Evolutionary conservation across 2,888 invertebrate genomes (phyloP), one percentile per base, ranked within the genome.

Genomic region (Ernsta delagoae): DNA sequence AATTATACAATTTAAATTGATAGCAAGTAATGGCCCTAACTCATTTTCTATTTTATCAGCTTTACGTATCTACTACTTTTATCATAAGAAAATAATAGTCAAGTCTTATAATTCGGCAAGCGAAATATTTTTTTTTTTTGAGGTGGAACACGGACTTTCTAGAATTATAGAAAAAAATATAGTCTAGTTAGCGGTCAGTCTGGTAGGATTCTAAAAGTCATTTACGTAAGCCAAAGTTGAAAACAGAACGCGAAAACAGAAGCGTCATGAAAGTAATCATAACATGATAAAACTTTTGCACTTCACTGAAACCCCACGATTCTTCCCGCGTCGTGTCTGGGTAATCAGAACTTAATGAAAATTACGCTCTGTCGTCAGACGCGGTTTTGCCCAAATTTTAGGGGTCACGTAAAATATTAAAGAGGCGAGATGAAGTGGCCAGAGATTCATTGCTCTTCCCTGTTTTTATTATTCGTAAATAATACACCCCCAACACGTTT

Each of bases 391-490:
- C 86, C 86, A 85, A 89, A 90, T 90, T 91, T 92, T 86, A 89
- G 90, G 84, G 92, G 92, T 92, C 93, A 93, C 93, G 93, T 93
- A 93, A 91, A 93, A 93, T 93, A 93, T 93, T 92, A 93, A 92
- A 91, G 85, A 86, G 87, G 83, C 86, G 86, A 88, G 87, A 92
- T 90, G 92, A 89, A 92, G 92, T 92, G 89, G 92, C 90, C 90
- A 89, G 88, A 89, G 90, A 91, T 90, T 92, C 92, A 90, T 89
- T 88, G 88, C 92, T 87, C 85, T 87, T 88, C 88, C 88, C 87
- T 90, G 92, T 91, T 93, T 92, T 93, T 92, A 92, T 92, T 92
- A 92, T 93, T 89, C 92, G 86, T 89, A 90, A 92, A 89, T 92
- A 90, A 90, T 89, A 87, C 83, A 81, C 83, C 83, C 83, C 39